These are phyloP conservation scores for Thereva unica DNA, from an alignment of 2,888 invertebrate genomes.

Conservation along the genomic window DNA sequence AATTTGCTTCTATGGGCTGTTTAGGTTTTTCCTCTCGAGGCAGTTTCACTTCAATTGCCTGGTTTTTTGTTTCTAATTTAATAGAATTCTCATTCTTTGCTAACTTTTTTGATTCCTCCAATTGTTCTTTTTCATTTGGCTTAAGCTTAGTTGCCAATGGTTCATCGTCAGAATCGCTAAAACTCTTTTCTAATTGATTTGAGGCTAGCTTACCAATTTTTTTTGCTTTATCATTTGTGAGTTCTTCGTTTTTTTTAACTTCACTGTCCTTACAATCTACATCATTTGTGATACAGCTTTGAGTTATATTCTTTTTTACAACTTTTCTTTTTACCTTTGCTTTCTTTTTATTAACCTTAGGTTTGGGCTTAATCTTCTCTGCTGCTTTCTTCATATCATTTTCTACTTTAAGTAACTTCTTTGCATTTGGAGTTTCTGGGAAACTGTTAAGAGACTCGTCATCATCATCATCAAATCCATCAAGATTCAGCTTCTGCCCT, in stretches of 20 bases:
- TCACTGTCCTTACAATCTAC: conserved; percentile 10
- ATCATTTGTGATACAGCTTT: not conserved
- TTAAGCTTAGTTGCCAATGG: conserved; percentile 62
- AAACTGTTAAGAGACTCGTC: conserved; percentile 68
- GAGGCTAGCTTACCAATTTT: no score
- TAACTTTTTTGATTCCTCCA: conserved; percentile 11
- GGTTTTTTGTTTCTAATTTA: not conserved
- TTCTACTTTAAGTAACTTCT: conserved; percentile 65
- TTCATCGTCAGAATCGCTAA: conserved; percentile 70
- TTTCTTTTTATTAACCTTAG: conserved; percentile 21
- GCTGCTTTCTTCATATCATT: conserved; percentile 60
- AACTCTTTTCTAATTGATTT: conserved; percentile 57
- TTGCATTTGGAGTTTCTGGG: conserved; percentile 69
- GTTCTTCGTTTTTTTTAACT: conserved; percentile 26
- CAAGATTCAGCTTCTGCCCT: conserved; percentile 69
- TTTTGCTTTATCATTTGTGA: no score
- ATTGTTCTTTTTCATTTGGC: conserved; percentile 46
- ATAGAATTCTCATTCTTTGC: not conserved
- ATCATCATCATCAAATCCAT: conserved; percentile 66
- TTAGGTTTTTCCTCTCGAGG: not conserved
- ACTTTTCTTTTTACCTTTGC: conserved; percentile 10
- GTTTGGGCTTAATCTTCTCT: conserved; percentile 3
- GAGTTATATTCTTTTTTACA: not conserved
- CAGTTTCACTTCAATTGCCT: not conserved
- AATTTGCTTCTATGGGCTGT: not conserved